phyloP scores from a whole-genome alignment of 1,140 invertebrate genomes.

The Drosophila trapezifrons region DNA sequence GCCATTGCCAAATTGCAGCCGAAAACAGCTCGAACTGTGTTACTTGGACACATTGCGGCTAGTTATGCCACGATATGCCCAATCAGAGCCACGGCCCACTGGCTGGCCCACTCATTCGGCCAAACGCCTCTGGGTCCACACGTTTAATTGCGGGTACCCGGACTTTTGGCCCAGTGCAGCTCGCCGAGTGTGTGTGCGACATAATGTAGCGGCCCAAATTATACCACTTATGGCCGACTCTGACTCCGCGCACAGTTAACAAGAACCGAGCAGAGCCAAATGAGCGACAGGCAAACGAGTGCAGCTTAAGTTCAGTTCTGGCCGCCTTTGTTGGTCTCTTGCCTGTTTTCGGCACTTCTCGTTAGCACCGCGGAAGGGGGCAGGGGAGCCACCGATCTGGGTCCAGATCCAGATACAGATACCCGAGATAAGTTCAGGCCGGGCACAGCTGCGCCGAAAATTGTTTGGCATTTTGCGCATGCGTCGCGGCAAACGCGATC shows the following conservation, averaged over 20 bases:
- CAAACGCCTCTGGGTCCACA: constrained; percentile 44
- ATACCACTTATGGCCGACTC: constrained; percentile 69
- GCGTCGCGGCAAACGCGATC: constrained; percentile 63
- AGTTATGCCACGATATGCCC: constrained; percentile 75
- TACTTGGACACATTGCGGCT: constrained; percentile 75
- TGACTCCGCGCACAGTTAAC: constrained; percentile 48
- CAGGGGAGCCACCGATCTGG: background rate
- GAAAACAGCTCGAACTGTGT: constrained; percentile 45
- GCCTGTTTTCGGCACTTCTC: constrained; percentile 73
- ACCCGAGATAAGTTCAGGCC: constrained; percentile 75
- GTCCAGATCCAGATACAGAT: constrained; percentile 60
- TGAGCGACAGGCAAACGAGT: constrained; percentile 75
- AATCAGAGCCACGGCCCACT: constrained; percentile 65
- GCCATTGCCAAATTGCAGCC: constrained; percentile 49
- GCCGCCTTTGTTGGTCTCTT: constrained; percentile 39
- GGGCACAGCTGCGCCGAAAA: constrained; percentile 76
- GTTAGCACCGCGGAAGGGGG: constrained; percentile 63
- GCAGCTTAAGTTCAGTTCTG: constrained; percentile 46
- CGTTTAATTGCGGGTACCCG: constrained; percentile 65
- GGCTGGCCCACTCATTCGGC: constrained; percentile 60
- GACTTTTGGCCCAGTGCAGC: constrained; percentile 38
- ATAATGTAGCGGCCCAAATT: constrained; percentile 75
- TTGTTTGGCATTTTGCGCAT: constrained; percentile 78
- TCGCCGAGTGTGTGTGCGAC: constrained; percentile 40
- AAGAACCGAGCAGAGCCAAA: constrained; percentile 67